phyloP scores from a whole-genome alignment of 2,888 invertebrate species.

The Pristionchus japonicus region DNA sequence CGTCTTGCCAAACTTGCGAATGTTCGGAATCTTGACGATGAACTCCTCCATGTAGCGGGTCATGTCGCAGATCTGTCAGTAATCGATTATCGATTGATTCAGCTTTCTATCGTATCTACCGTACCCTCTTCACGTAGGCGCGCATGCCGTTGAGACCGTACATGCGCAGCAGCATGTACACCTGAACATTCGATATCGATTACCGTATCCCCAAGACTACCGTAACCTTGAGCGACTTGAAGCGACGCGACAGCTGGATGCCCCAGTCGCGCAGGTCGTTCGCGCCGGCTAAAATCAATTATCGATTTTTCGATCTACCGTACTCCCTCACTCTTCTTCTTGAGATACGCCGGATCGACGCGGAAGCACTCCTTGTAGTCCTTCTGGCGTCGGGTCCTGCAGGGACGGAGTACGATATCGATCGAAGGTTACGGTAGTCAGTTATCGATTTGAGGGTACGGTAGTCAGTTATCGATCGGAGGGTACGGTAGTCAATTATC shows the following conservation, averaged over 20 bases:
- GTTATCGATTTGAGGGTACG: neutral
- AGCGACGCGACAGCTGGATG: constrained; percentile 91
- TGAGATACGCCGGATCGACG: constrained; percentile 45
- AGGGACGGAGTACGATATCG: neutral
- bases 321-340: constrained; percentile 31
- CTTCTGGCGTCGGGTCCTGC: constrained; percentile 44
- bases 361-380: constrained; percentile 46
- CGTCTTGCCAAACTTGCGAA: constrained; percentile 49
- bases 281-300: constrained; percentile 42
- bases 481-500: neutral
- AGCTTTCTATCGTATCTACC: neutral
- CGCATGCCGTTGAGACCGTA: constrained; percentile 48
- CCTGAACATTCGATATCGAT: constrained; percentile 21
- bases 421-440: neutral
- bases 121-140: constrained; percentile 36
- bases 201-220: neutral
- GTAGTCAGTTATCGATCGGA: neutral
- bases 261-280: constrained; percentile 87
- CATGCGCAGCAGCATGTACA: constrained; percentile 47
- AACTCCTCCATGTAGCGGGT: constrained; percentile 44
- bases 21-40: constrained; percentile 44
- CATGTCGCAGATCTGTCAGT: constrained; percentile 29
- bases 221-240: constrained; percentile 86
- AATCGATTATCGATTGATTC: neutral
- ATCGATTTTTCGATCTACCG: neutral